Evolutionary conservation across 1,140 invertebrate genomes (phyloP).

Genomic region (Zaprionus ghesquierei): DNA sequence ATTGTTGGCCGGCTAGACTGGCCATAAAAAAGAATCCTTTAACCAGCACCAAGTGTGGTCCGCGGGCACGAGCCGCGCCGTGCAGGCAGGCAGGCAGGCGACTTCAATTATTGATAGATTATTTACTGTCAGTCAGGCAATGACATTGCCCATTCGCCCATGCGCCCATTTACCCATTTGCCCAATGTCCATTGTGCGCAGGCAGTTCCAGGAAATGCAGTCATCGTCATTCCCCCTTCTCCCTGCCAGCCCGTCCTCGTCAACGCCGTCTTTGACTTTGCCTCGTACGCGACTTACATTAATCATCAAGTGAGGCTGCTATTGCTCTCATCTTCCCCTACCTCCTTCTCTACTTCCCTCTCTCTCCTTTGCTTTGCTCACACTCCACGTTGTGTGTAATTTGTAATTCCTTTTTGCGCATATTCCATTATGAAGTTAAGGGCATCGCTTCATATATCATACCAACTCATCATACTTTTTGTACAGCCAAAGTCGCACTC

Average conservation of each 20-base stretch:
- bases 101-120: constrained; percentile 80
- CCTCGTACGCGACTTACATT: constrained; percentile 75
- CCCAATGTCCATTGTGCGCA: constrained; percentile 60
- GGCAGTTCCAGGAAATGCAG: constrained; percentile 65
- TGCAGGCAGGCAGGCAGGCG: constrained; percentile 22
- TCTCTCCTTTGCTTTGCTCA: neutral
- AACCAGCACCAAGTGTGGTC: constrained; percentile 72
- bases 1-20: constrained; percentile 34
- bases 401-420: constrained; percentile 68
- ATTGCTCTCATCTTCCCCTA: neutral
- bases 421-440: constrained; percentile 54
- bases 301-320: constrained; percentile 63
- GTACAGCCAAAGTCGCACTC: neutral
- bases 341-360: neutral
- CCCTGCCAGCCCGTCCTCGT: constrained; percentile 28
- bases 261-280: constrained; percentile 40
- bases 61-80: constrained; percentile 31
- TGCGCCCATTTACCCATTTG: constrained; percentile 23
- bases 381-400: constrained; percentile 50
- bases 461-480: neutral
- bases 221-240: constrained; percentile 43
- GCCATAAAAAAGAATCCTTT: constrained; percentile 63
- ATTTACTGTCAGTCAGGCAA: constrained; percentile 74
- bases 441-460: constrained; percentile 53
- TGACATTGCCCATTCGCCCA: constrained; percentile 47